Conservation (phyloP, 2,113 vertebrate species). For the Phyllopteryx taeniolatus region DNA sequence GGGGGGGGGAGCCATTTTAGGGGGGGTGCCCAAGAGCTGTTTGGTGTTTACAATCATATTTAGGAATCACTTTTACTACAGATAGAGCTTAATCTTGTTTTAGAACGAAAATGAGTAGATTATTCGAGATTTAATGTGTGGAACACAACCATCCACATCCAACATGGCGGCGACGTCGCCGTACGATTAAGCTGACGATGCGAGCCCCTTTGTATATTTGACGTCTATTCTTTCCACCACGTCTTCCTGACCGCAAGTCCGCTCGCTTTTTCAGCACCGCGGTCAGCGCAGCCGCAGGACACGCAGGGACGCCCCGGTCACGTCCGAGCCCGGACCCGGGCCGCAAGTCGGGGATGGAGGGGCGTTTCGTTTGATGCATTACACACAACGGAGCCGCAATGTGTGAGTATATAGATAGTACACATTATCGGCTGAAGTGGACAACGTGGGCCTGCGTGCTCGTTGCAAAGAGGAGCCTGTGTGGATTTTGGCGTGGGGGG, state of each 20-base stretch:
- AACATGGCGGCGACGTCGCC: background rate
- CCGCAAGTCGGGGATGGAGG: background rate
- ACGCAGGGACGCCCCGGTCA: background rate
- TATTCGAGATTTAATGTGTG: too few species aligned
- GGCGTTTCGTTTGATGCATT: background rate
- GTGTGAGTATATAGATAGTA: background rate
- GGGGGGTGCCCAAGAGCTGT: too few species aligned
- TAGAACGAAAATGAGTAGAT: too few species aligned
- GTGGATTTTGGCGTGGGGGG: background rate
- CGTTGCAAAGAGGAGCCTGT: background rate
- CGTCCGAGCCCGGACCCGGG: background rate
- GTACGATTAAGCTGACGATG: background rate
- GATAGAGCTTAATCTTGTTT: too few species aligned
- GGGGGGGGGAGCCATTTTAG: too few species aligned
- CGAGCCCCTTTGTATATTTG: background rate
- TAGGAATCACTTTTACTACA: too few species aligned
- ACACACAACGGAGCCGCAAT: background rate
- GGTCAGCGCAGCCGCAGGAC: slow-evolving; percentile 34
- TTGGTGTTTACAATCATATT: too few species aligned
- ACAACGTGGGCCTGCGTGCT: too few species aligned
- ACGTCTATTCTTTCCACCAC: background rate
- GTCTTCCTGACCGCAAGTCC: background rate
- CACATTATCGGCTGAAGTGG: too few species aligned
- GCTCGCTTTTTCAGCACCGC: slow-evolving; percentile 36
- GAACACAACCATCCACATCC: background rate